These are phyloP conservation scores for Limnephilus rhombicus DNA, from an alignment of 2,888 invertebrate genomes.

Conservation along the genomic window DNA sequence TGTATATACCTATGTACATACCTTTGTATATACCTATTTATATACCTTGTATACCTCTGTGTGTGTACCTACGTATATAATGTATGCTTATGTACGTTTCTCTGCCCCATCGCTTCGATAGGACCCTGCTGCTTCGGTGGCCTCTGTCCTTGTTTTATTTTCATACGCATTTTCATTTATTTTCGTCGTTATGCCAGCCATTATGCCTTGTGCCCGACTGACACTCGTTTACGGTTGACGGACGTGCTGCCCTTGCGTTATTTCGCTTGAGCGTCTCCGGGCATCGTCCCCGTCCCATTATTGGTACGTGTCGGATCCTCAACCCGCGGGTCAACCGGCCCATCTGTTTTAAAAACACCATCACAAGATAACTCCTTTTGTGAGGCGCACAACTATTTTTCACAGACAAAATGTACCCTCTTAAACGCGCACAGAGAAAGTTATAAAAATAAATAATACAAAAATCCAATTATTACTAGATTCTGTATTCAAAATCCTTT, in stretches of 20 bases:
- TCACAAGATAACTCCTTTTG: conserved; percentile 5
- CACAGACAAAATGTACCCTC: not conserved
- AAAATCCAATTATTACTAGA: not conserved
- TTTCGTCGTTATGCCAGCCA: not conserved
- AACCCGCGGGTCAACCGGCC: conserved; percentile 39
- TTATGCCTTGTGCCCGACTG: not conserved
- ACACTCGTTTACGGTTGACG: not conserved
- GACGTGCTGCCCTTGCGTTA: not conserved
- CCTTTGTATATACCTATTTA: too few relatives aligned
- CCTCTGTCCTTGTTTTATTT: not conserved
- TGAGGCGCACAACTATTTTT: not conserved
- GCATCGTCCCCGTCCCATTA: conserved; percentile 6
- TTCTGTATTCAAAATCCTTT: not conserved
- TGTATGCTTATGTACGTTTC: not conserved
- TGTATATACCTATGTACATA: too few relatives aligned
- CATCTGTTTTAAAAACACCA: conserved; percentile 40
- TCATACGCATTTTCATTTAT: not conserved
- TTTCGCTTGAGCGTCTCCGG: not conserved
- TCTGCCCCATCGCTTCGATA: not conserved
- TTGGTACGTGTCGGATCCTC: not conserved
- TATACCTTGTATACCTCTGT: too few relatives aligned
- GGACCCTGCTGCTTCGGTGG: not conserved
- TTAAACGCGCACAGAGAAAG: not conserved
- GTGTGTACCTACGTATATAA: too few relatives aligned
- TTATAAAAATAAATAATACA: not conserved